These are phyloP conservation scores for Scomber colias DNA, from an alignment of 2,113 vertebrate species.

Conservation along the genomic window DNA sequence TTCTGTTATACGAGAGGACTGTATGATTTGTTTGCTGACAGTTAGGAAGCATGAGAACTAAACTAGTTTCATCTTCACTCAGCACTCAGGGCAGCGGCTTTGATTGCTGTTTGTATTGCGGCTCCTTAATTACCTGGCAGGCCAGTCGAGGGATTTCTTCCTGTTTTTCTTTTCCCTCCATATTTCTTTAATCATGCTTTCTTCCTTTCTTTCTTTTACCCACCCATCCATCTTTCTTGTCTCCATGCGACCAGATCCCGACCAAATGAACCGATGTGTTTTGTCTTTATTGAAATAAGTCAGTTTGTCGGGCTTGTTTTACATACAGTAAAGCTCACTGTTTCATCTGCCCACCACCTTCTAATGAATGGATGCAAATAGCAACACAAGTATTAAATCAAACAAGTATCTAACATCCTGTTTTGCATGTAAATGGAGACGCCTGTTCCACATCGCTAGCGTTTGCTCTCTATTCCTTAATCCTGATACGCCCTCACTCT, in stretches of 20 bases:
- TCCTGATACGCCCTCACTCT: not conserved
- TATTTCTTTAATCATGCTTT: slow-evolving; percentile 2
- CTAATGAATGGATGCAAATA: slow-evolving; percentile 24
- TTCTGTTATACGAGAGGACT: too few species aligned
- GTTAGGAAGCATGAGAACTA: slow-evolving; percentile 1
- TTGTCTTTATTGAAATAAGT: slow-evolving; percentile 2
- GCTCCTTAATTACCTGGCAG: slow-evolving; percentile 54
- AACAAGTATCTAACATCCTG: slow-evolving; percentile 24
- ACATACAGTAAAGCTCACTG: not conserved
- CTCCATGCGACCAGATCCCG: not conserved
- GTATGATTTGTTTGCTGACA: not conserved
- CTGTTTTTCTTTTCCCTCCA: slow-evolving; percentile 3
- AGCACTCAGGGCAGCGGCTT: slow-evolving; percentile 32
- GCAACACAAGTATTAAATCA: slow-evolving; percentile 18
- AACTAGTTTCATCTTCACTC: slow-evolving; percentile 41
- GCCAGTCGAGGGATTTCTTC: slow-evolving; percentile 40
- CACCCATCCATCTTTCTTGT: not conserved
- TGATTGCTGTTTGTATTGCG: slow-evolving; percentile 46
- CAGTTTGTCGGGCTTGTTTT: slow-evolving; percentile 8
- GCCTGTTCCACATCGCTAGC: not conserved
- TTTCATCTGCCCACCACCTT: not conserved
- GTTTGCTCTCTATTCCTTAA: slow-evolving; percentile 15
- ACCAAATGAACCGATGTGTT: not conserved
- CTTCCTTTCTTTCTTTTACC: not conserved
- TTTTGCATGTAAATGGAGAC: slow-evolving; percentile 34